A percentile compares a stretch with the other conserved stretches of the same genome.
Conservation (phyloP, 1,140 invertebrate species). For the Chelonus insularis region DNA sequence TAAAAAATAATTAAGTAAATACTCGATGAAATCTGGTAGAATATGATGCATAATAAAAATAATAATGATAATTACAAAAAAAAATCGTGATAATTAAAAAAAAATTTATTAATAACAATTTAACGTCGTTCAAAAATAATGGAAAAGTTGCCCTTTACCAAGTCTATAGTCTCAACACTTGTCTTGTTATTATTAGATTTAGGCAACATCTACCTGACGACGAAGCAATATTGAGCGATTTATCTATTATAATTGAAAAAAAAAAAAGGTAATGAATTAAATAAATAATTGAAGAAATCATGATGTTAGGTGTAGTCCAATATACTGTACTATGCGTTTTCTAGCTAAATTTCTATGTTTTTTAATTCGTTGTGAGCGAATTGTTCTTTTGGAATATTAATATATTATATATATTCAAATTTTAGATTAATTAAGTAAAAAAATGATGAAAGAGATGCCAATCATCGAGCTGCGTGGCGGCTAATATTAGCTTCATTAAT, state of each 20-base stretch:
- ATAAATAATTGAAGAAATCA: slow-evolving; percentile 25
- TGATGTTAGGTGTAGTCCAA: slow-evolving; percentile 46
- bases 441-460: slow-evolving; percentile 21
- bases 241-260: slow-evolving; percentile 35
- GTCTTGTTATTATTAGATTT: slow-evolving; percentile 39
- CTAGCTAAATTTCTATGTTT: slow-evolving; percentile 49
- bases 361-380: slow-evolving; percentile 46
- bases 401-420: slow-evolving; percentile 39
- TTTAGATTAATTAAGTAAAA: slow-evolving; percentile 21
- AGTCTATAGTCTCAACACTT: slow-evolving; percentile 26
- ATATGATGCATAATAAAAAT: slow-evolving; percentile 6
- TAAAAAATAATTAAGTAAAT: slow-evolving; percentile 6
- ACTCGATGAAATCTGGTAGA: not conserved
- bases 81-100: not conserved
- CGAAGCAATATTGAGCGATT: slow-evolving; percentile 47
- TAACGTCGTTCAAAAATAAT: not conserved
- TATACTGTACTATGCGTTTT: slow-evolving; percentile 44
- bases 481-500: slow-evolving; percentile 19
- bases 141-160: not conserved
- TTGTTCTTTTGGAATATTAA: slow-evolving; percentile 40
- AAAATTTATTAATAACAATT: not conserved
- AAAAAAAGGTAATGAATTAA: slow-evolving; percentile 4
- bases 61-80: not conserved
- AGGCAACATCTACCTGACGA: slow-evolving; percentile 50
- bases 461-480: slow-evolving; percentile 42